These are phyloP conservation scores for Zaprionus davidi DNA, from an alignment of 1,140 invertebrate genomes.

Conservation along the genomic window DNA sequence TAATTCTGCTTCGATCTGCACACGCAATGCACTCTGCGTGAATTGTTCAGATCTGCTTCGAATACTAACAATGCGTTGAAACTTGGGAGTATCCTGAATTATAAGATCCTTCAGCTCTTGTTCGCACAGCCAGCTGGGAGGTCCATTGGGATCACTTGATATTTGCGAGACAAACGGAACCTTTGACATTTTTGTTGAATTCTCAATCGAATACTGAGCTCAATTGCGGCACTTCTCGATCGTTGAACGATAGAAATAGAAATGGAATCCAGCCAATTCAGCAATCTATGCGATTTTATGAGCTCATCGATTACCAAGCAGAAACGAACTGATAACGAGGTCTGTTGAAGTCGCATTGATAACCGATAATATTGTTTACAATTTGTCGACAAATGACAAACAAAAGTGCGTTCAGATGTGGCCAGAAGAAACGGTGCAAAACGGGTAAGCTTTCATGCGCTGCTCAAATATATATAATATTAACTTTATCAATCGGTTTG, in stretches of 20 bases:
- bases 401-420: background rate
- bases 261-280: background rate
- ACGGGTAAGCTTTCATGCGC: background rate
- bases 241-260: background rate
- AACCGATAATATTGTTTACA: background rate
- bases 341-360: constrained; percentile 1
- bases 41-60: constrained; percentile 41
- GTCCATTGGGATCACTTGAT: constrained; percentile 32
- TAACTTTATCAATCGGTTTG: background rate
- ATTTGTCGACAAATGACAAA: background rate
- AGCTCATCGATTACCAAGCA: constrained; percentile 2
- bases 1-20: constrained; percentile 40
- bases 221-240: background rate
- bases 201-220: constrained; percentile 34
- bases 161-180: constrained; percentile 34
- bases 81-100: constrained; percentile 24
- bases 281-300: background rate
- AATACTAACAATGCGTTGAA: constrained; percentile 28
- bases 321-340: background rate
- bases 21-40: constrained; percentile 22
- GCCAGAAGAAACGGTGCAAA: background rate
- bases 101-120: constrained; percentile 45
- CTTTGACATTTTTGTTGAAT: constrained; percentile 39
- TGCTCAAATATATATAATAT: background rate
- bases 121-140: constrained; percentile 46